phyloP scores from a whole-genome alignment of 2,888 invertebrate genomes.

The Galerucella nymphaeae region DNA sequence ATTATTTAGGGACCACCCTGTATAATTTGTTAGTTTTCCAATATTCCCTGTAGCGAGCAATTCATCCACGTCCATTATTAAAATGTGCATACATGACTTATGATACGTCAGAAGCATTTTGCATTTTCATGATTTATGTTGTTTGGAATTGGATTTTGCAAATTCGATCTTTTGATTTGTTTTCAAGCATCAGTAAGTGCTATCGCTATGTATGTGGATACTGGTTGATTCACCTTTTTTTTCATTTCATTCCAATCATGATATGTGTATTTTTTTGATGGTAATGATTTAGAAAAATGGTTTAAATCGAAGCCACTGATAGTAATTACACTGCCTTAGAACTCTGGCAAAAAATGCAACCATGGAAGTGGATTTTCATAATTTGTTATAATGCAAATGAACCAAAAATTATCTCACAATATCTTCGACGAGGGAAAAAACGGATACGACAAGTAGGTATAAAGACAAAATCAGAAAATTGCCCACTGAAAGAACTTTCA shows the following conservation, averaged over 20 bases:
- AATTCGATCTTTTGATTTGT: conserved; percentile 61
- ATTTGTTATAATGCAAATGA: too few species aligned
- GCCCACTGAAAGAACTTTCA: too few species aligned
- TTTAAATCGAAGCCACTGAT: background rate
- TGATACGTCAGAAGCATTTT: conserved; percentile 61
- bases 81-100: conserved; percentile 61
- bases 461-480: too few species aligned
- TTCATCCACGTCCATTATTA: conserved; percentile 42
- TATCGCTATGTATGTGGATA: conserved; percentile 53
- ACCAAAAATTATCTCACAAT: too few species aligned
- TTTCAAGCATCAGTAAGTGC: conserved; percentile 50
- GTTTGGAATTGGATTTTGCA: conserved; percentile 63
- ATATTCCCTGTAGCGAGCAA: conserved; percentile 22
- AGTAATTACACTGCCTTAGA: too few species aligned
- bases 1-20: too few species aligned
- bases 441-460: too few species aligned
- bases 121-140: conserved; percentile 63
- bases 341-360: too few species aligned
- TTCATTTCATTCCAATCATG: conserved; percentile 2
- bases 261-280: conserved; percentile 4
- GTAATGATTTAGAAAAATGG: conserved; percentile 4
- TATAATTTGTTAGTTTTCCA: conserved; percentile 5
- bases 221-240: conserved; percentile 56
- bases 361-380: too few species aligned
- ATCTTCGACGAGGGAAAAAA: too few species aligned